Percentiles rank a stretch among this genome's conserved stretches.
phyloP scores from a whole-genome alignment of 1,140 invertebrate genomes.

The Monochamus saltuarius region DNA sequence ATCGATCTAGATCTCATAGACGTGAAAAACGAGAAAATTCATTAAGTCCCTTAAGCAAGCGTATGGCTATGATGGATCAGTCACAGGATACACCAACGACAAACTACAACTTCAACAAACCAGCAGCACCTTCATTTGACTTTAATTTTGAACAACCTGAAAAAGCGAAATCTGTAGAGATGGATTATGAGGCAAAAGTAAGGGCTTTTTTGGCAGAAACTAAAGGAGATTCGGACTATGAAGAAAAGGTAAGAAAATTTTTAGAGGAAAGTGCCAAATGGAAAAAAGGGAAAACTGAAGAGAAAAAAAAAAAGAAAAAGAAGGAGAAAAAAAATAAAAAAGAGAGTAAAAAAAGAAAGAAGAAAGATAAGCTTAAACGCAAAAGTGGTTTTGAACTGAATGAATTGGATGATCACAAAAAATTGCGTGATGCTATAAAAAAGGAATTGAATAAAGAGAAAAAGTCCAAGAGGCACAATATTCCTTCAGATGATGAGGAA shows the following conservation, averaged over 20 bases:
- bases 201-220: constrained; percentile 75
- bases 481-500: constrained; percentile 58
- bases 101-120: constrained; percentile 37
- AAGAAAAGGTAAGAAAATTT: constrained; percentile 80
- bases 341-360: constrained; percentile 66
- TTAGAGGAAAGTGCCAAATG: constrained; percentile 77
- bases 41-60: constrained; percentile 74
- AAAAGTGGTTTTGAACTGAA: constrained; percentile 60
- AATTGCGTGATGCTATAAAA: constrained; percentile 66
- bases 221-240: constrained; percentile 80
- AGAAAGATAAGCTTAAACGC: constrained; percentile 64
- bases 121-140: constrained; percentile 45
- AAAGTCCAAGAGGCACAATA: constrained; percentile 56
- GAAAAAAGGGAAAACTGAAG: constrained; percentile 72
- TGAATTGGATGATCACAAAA: constrained; percentile 66
- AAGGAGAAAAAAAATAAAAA: constrained; percentile 63
- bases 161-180: constrained; percentile 52
- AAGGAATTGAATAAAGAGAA: constrained; percentile 54
- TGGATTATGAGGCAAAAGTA: constrained; percentile 70
- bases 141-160: constrained; percentile 49
- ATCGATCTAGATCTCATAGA: constrained; percentile 51
- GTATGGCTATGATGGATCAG: constrained; percentile 69
- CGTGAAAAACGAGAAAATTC: constrained; percentile 69
- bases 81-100: constrained; percentile 55
- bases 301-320: constrained; percentile 72